Evolutionary conservation across 2,888 invertebrate genomes (phyloP).

Genomic region (Cheilosia soror): DNA sequence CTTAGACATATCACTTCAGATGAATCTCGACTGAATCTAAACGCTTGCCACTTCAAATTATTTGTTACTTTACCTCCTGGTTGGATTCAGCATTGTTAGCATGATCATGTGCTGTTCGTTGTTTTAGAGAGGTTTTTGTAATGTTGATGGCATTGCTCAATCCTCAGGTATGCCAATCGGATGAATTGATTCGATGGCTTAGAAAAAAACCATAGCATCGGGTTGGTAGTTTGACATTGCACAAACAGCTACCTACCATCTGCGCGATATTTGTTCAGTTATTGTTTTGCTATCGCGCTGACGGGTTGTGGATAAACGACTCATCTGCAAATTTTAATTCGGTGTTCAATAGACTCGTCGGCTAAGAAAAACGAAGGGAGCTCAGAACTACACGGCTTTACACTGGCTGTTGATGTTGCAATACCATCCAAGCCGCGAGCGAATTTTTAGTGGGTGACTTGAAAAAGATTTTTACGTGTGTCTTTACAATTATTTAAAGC

Average conservation of each 20-base stretch:
- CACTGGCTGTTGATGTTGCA: constrained; percentile 3
- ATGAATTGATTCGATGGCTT: constrained; percentile 60
- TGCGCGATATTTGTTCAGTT: constrained; percentile 64
- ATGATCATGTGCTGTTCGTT: constrained; percentile 44
- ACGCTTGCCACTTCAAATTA: constrained; percentile 36
- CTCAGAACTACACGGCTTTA: neutral
- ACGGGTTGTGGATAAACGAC: constrained; percentile 36
- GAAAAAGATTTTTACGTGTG: constrained; percentile 2
- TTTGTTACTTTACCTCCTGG: constrained; percentile 20
- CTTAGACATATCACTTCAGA: constrained; percentile 16
- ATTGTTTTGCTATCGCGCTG: constrained; percentile 67
- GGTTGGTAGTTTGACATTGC: constrained; percentile 64
- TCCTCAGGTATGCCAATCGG: constrained; percentile 63
- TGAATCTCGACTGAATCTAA: constrained; percentile 38
- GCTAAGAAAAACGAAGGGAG: constrained; percentile 5
- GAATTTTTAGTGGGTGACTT: constrained; percentile 1
- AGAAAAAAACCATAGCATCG: constrained; percentile 45
- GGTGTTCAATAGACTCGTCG: constrained; percentile 4
- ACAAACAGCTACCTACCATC: constrained; percentile 71
- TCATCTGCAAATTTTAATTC: constrained; percentile 25
- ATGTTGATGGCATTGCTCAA: constrained; percentile 66
- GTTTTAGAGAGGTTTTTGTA: constrained; percentile 56
- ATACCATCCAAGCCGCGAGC: neutral
- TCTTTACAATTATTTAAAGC: neutral
- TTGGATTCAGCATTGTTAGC: constrained; percentile 37